phyloP scores from a whole-genome alignment of 2,888 invertebrate genomes.

The Lissocephala sabroskyi region DNA sequence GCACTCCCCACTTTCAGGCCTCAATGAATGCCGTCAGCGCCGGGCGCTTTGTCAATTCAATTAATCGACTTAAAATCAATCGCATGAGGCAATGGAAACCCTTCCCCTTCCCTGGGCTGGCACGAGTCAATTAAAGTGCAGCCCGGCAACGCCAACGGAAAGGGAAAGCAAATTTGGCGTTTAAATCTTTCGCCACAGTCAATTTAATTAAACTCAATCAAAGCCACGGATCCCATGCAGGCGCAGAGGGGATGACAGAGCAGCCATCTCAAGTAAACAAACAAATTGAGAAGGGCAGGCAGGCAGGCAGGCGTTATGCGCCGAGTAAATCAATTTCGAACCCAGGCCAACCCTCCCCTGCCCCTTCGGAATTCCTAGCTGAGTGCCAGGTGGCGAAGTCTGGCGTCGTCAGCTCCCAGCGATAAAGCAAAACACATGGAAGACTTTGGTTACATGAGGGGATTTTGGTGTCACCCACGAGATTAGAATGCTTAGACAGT shows the following conservation, averaged over 20 bases:
- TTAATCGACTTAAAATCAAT: slow-evolving; percentile 40
- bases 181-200: slow-evolving; percentile 49
- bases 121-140: slow-evolving; percentile 26
- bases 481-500: no score
- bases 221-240: slow-evolving; percentile 14
- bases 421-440: no score
- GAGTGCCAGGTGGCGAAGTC: no score
- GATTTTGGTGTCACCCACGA: no score
- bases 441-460: no score
- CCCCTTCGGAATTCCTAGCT: no score
- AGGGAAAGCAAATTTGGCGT: slow-evolving; percentile 32
- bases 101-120: no score
- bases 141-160: slow-evolving; percentile 4
- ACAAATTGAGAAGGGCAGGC: slow-evolving; percentile 25
- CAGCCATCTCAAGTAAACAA: slow-evolving; percentile 5
- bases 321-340: slow-evolving; percentile 62
- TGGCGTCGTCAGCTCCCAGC: no score
- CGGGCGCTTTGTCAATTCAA: slow-evolving; percentile 50
- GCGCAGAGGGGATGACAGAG: slow-evolving; percentile 9
- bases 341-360: no score
- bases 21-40: no score
- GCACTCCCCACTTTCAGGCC: no score
- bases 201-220: slow-evolving; percentile 57
- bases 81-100: slow-evolving; percentile 23
- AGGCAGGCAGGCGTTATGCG: no score